Base-by-base conservation (phyloP, 2,797 vertebrate species). In the Spheniscus humboldti region DNA sequence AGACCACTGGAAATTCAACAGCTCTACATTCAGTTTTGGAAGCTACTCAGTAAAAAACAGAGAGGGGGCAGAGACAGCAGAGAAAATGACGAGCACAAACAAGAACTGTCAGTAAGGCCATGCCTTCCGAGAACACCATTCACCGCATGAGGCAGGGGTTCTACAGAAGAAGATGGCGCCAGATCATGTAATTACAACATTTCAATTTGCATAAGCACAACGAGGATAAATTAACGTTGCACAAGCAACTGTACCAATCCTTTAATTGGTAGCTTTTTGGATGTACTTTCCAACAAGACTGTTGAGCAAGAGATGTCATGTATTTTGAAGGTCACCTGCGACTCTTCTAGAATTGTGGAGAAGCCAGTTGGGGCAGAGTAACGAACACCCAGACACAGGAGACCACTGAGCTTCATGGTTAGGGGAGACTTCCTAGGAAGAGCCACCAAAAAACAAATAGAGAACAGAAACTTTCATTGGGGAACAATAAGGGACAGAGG, bases 231-330 rank as follows among this genome's bases (percentile, higher is more conserved):
- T 27, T 25, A 89, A 41, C 5, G 39, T 17, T 73, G 20, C 50
- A 62, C 6, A 66, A 45, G 37, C 18, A 92, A 52, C 8, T 20
- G 19, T 27, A 85, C 6, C 28, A 63, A 77, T 71, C 52, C 39
- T 85, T 87, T 59, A 45, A 63, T 8, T 17, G 33, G 9, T 10
- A 82, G 7, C 14, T 62, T 62, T 66, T 43, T 4, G 27, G 43
- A 52, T 5, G 13, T 18, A 33, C 47, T 75, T 35, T 78, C 37
- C 72, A 82, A 59, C 16, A 72, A 78, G 22, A 59, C 8, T 13
- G 17, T 20, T 0, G 0, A 68, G 81, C 2, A 3, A 71, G 6
- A 86, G 20, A n/a, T 9, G 45, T 11, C 7, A 47, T 1, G 2
- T 15, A 48, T 73, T 92, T 28, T 37, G 28, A 62, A 48, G 39